phyloP scores from a whole-genome alignment of 2,113 vertebrate species.

The Zapus hudsonius region DNA sequence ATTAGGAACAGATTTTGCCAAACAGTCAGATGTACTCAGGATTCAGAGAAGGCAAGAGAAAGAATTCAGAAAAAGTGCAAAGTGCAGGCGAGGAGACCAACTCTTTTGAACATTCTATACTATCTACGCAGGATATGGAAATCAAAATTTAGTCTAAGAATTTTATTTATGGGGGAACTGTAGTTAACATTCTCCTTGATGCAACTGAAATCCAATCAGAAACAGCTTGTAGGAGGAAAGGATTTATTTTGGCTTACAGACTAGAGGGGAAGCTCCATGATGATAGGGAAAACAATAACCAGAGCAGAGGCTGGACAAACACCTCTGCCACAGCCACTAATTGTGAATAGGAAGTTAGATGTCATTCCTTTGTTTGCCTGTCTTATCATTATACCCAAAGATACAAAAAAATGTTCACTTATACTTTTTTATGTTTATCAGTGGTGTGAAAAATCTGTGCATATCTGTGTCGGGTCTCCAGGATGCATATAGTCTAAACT shows the following conservation, averaged over 20 bases:
- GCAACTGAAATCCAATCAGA: no score
- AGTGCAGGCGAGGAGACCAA: neutral
- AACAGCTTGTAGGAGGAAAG: no score
- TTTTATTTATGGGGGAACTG: neutral
- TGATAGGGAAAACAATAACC: no score
- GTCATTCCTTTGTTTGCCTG: neutral
- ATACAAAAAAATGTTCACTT: neutral
- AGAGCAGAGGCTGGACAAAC: no score
- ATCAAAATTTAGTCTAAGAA: neutral
- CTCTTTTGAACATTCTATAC: neutral
- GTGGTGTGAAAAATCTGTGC: neutral
- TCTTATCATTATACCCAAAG: slow-evolving; percentile 30
- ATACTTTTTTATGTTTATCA: neutral
- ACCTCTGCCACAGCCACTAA: slow-evolving; percentile 1
- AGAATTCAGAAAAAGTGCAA: slow-evolving; percentile 13
- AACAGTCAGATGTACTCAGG: neutral
- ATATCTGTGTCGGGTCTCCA: neutral
- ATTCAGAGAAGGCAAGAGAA: slow-evolving; percentile 2
- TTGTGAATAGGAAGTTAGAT: neutral
- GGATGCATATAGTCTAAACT: slow-evolving; percentile 9
- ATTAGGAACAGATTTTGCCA: slow-evolving; percentile 1
- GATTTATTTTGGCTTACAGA: no score
- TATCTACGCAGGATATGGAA: neutral
- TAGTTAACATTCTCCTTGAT: no score
- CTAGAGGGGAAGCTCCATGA: no score